phyloP scores from a whole-genome alignment of 2,113 vertebrate genomes.

The Saguinus imperator region DNA sequence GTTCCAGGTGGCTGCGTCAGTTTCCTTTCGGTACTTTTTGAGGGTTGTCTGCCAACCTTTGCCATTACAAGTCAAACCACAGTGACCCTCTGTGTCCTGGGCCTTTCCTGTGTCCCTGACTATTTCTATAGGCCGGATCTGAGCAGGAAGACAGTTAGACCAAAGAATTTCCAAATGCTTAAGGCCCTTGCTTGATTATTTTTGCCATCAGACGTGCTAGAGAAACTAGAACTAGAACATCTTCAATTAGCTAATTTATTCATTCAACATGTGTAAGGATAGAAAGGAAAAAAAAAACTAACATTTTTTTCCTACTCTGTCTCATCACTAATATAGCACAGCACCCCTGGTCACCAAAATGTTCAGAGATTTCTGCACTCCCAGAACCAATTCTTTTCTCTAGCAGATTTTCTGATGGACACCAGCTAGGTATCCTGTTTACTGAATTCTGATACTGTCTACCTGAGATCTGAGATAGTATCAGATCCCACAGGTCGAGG shows the following conservation, averaged over 20 bases:
- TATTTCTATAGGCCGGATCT: not conserved
- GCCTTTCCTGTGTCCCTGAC: not conserved
- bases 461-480: not conserved
- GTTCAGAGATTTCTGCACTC: not conserved
- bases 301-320: not conserved
- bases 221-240: not conserved
- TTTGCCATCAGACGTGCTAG: not conserved
- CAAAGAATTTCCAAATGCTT: not conserved
- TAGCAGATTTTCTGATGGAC: not conserved
- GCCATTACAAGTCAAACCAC: not conserved
- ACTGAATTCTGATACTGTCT: not conserved
- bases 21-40: not conserved
- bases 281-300: not conserved
- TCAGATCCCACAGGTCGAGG: not conserved
- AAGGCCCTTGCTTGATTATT: not conserved
- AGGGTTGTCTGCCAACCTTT: not conserved
- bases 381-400: not conserved
- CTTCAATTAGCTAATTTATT: not conserved
- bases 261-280: not conserved
- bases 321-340: not conserved
- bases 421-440: not conserved
- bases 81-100: rapidly evolving
- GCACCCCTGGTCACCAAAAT: not conserved
- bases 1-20: too few species aligned
- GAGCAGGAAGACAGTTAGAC: not conserved